phyloP scores from a whole-genome alignment of 1,140 invertebrate genomes.

The Drosophila lacteicornis region DNA sequence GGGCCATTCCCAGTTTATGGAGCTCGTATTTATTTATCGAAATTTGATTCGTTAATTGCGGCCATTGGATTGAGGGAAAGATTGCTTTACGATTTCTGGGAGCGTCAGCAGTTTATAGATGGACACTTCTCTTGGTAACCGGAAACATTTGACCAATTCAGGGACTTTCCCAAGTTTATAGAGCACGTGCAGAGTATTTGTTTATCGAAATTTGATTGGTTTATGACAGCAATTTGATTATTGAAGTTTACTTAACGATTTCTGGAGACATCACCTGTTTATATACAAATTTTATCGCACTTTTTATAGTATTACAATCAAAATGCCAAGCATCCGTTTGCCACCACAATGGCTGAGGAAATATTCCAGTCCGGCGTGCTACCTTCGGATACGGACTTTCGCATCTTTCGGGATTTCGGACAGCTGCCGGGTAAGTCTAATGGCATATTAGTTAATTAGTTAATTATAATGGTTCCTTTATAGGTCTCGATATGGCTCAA shows the following conservation, averaged over 20 bases:
- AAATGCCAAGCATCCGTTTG: constrained; percentile 90
- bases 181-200: not conserved
- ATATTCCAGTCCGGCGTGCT: constrained; percentile 96
- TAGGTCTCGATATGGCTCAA: constrained; percentile 65
- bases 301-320: constrained; percentile 55
- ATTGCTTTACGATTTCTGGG: not conserved
- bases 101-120: constrained; percentile 86
- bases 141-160: not conserved
- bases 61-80: constrained; percentile 88
- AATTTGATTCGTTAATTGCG: constrained; percentile 4
- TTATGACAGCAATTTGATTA: constrained; percentile 86
- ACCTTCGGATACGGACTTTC: constrained; percentile 97
- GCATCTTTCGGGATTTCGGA: constrained; percentile 96
- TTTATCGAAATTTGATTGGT: constrained; percentile 14
- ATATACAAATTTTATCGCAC: not conserved
- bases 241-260: constrained; percentile 80
- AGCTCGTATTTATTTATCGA: constrained; percentile 18
- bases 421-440: constrained; percentile 88
- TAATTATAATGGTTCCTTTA: not conserved
- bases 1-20: constrained; percentile 24
- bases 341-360: constrained; percentile 96
- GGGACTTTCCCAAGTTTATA: constrained; percentile 25
- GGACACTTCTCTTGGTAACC: not conserved
- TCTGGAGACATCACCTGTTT: constrained; percentile 56
- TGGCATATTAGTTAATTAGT: not conserved